Percentiles rank a stretch among this genome's conserved stretches.
Conservation (phyloP, 2,797 vertebrate species). For the Columba guinea region DNA sequence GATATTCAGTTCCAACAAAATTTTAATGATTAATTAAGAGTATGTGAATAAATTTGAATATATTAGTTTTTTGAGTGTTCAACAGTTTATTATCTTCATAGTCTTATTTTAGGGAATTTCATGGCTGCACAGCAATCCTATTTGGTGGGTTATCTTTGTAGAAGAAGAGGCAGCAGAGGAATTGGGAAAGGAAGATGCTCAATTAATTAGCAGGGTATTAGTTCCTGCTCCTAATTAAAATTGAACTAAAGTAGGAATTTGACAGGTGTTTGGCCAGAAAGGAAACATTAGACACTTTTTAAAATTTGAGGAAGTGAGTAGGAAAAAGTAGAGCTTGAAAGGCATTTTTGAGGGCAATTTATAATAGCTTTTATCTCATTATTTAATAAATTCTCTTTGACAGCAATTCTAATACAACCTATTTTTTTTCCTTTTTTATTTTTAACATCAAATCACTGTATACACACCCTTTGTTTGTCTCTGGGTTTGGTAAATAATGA, state of each 20-base stretch:
- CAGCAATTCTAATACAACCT: neutral
- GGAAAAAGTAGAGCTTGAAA: neutral
- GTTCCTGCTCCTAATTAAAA: conserved; percentile 67
- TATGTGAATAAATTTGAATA: conserved; percentile 58
- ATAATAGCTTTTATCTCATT: neutral
- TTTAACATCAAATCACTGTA: neutral
- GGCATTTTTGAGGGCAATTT: neutral
- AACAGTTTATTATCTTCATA: conserved; percentile 40
- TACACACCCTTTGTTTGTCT: neutral
- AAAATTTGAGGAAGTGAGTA: neutral
- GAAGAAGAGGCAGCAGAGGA: conserved; percentile 4
- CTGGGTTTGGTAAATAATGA: neutral
- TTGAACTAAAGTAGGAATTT: conserved; percentile 66
- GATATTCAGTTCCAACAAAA: neutral
- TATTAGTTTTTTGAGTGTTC: conserved; percentile 15
- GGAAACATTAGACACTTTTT: conserved; percentile 36
- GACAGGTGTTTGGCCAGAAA: conserved; percentile 67
- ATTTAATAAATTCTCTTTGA: neutral
- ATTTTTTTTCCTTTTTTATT: neutral
- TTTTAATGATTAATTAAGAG: conserved; percentile 57
- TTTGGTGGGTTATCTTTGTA: conserved; percentile 19
- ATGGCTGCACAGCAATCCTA: neutral
- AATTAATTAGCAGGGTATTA: conserved; percentile 72
- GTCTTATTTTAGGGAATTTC: conserved; percentile 41
- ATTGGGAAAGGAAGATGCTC: conserved; percentile 32